phyloP scores from a whole-genome alignment of 2,113 vertebrate genomes.

The Lampris megalopsis region DNA sequence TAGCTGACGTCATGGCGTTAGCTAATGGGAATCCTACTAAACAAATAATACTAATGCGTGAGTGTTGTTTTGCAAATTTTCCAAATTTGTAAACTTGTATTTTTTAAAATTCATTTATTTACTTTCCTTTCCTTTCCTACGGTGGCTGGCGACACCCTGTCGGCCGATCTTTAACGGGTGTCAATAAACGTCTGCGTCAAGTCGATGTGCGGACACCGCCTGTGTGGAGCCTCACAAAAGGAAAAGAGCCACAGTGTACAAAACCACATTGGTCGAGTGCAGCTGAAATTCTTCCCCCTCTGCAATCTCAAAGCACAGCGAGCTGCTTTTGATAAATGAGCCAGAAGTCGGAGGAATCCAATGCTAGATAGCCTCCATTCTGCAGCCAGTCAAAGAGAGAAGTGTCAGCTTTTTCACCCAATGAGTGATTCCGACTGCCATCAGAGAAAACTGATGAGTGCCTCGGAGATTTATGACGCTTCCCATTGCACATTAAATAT shows the following conservation, averaged over 20 bases:
- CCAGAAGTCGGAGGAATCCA: slow-evolving; percentile 69
- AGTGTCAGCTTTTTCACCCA: slow-evolving; percentile 75
- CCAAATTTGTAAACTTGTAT: no score
- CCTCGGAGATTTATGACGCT: slow-evolving; percentile 75
- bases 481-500: slow-evolving; percentile 75
- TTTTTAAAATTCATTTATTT: no score
- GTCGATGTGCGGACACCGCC: background rate
- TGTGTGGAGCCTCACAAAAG: background rate
- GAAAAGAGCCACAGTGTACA: slow-evolving; percentile 32
- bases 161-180: background rate
- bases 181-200: slow-evolving; percentile 17
- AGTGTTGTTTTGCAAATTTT: no score
- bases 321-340: slow-evolving; percentile 72
- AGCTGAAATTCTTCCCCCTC: slow-evolving; percentile 55
- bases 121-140: background rate
- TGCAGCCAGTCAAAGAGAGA: slow-evolving; percentile 62
- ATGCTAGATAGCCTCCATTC: slow-evolving; percentile 76
- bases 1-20: no score
- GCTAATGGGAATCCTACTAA: no score
- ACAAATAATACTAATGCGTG: no score
- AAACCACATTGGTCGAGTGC: slow-evolving; percentile 3
- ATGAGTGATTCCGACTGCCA: slow-evolving; percentile 77
- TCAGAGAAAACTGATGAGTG: slow-evolving; percentile 76
- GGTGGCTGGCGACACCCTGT: background rate
- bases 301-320: slow-evolving; percentile 51